These are phyloP conservation scores for Porites lobata DNA, from an alignment of 92 coral and sea anemone genomes.

Conservation along the genomic window DNA sequence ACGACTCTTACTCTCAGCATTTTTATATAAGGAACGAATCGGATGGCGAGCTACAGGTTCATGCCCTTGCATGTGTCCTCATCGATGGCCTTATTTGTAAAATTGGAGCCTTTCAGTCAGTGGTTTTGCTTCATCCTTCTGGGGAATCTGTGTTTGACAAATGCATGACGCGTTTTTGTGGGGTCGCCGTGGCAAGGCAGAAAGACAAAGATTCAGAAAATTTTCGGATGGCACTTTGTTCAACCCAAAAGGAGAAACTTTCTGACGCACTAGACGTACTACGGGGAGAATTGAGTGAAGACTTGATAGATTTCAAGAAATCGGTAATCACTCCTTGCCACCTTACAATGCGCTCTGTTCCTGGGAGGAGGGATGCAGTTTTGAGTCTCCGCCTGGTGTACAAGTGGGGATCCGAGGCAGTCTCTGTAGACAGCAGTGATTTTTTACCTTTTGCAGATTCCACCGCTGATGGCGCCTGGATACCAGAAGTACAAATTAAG, in stretches of 20 bases:
- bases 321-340: background rate
- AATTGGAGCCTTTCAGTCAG: constrained; percentile 4
- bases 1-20: background rate
- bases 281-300: background rate
- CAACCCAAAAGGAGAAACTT: constrained; percentile 10
- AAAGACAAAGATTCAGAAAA: background rate
- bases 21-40: background rate
- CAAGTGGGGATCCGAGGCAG: constrained; percentile 24
- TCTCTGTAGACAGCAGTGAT: constrained; percentile 18
- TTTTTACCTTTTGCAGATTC: constrained; percentile 19
- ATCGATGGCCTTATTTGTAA: background rate
- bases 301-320: background rate
- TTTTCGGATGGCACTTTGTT: constrained; percentile 3
- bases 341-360: background rate
- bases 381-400: constrained; percentile 1
- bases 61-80: background rate
- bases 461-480: background rate
- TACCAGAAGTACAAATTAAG: background rate
- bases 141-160: background rate
- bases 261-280: background rate
- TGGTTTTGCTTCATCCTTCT: background rate
- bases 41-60: background rate
- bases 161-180: background rate
- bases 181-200: background rate
- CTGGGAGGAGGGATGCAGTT: background rate